Conservation (phyloP, 2,113 vertebrate genomes). For the Tragelaphus scriptus region DNA sequence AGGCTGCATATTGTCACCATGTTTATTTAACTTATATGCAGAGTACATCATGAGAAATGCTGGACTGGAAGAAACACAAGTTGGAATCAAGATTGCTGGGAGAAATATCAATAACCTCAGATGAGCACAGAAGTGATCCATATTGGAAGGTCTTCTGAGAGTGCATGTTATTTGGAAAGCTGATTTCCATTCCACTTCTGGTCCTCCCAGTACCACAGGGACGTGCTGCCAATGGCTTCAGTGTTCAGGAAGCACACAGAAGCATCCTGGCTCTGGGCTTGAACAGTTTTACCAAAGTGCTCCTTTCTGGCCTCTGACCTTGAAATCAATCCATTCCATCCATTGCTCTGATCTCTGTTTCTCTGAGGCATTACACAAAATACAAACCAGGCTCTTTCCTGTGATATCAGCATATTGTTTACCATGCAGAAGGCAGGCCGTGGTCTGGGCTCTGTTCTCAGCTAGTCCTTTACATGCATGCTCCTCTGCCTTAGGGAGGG, state of each 20-base stretch:
- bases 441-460: neutral
- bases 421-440: accelerated
- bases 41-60: no score
- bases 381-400: neutral
- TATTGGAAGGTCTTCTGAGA: neutral
- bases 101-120: no score
- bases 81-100: no score
- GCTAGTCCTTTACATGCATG: neutral
- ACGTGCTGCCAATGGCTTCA: no score
- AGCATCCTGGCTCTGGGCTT: neutral
- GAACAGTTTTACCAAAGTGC: neutral
- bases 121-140: neutral
- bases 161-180: neutral
- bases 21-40: no score
- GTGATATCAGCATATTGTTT: neutral
- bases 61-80: no score
- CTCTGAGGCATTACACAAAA: neutral
- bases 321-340: neutral
- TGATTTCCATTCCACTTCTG: neutral
- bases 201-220: accelerated
- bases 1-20: no score
- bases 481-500: neutral
- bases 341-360: neutral
- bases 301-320: neutral
- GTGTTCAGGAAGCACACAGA: neutral